Base-by-base conservation (phyloP, 1,140 invertebrate genomes). In the Drosophila fuyamai region DNA sequence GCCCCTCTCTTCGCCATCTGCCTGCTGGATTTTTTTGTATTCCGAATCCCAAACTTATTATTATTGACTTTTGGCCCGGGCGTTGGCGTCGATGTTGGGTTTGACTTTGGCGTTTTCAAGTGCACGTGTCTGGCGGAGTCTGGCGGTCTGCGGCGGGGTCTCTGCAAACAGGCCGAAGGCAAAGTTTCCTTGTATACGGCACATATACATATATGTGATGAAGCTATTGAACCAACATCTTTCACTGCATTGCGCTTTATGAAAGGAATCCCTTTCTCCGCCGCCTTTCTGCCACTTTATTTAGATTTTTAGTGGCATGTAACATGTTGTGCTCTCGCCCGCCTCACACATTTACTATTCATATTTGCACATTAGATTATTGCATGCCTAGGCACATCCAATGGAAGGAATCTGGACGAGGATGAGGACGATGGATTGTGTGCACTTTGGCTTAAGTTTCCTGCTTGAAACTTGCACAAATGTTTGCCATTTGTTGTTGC, bases 361-460 rank as follows among this genome's bases (percentile, higher is more conserved):
- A 89, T 89, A 89, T 89, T 89, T 89, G 79, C 73, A 81, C 84
- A 89, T 89, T 84, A 89, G 84, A 89, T 89, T 89, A 89, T 89
- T 89, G 84, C 85, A 85, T 81, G 81, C 77, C 74, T 81, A 81
- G 83, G 84, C 80, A 89, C 65, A 68, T 80, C 58, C 79, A 40
- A 12, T 60, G 54, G 36, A 35, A 23, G 36, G 36, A 41, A 43
- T 23, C 35, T 32, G 63, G 14, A 50, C 10, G 5, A 60, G 51
- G 1, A 18, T 16, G 27, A 43, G 29, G 7, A 18, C 27, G 32
- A 53, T 43, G 46, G 46, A 36, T 58, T 74, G 62, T 79, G 57
- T 86, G 65, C 71, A 68, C 58, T 86, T 81, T 76, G 66, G 76
- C 75, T 68, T 74, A 75, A 70, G 58, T 76, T 66, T 63, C 47